Conservation (phyloP, 1,140 invertebrate species). For the Trypoxylus dichotomus region DNA sequence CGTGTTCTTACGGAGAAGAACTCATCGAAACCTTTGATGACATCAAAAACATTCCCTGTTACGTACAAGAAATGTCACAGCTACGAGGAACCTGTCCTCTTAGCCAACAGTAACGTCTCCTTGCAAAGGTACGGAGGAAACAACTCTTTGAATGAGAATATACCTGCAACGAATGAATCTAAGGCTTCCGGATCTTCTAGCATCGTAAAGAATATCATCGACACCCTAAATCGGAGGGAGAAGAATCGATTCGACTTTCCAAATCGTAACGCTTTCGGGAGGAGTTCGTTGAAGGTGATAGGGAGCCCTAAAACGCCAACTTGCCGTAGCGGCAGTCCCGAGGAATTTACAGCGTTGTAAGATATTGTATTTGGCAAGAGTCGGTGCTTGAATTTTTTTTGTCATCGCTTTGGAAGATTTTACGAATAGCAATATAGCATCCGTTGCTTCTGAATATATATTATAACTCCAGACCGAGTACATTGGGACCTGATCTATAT, state of each 20-base stretch:
- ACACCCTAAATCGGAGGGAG: constrained; percentile 49
- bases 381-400: background rate
- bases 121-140: background rate
- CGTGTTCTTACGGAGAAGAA: background rate
- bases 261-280: constrained; percentile 41
- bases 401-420: no score
- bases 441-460: no score
- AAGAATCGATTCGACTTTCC: constrained; percentile 41
- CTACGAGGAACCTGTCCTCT: background rate
- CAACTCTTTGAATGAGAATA: background rate
- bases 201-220: constrained; percentile 49
- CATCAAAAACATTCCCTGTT: background rate
- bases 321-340: constrained; percentile 37
- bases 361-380: no score
- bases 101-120: background rate
- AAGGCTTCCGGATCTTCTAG: constrained; percentile 27
- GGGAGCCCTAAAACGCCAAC: constrained; percentile 38
- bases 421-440: no score
- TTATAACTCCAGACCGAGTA: no score
- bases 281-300: constrained; percentile 46
- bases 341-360: constrained; percentile 42
- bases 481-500: no score
- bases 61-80: constrained; percentile 11
- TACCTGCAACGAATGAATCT: background rate
- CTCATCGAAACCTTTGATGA: background rate